Conservation (phyloP, 1,140 invertebrate genomes). For the Pristionchus pacificus region DNA sequence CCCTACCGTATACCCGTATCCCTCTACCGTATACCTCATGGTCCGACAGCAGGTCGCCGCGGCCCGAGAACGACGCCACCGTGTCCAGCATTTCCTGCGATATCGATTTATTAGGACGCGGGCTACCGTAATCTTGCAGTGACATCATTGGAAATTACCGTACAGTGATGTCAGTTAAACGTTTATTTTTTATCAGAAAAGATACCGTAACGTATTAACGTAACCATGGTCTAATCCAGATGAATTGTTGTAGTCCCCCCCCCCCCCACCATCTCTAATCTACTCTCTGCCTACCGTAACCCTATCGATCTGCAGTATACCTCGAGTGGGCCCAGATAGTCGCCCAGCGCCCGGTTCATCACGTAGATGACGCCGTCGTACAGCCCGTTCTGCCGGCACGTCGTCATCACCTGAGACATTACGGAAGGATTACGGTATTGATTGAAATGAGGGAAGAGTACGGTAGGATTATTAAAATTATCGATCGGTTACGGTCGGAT, state of each 20-base stretch:
- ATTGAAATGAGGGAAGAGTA: slow-evolving; percentile 6
- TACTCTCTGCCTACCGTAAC: too few relatives aligned
- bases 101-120: slow-evolving; percentile 62
- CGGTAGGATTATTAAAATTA: too few relatives aligned
- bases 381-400: slow-evolving; percentile 74
- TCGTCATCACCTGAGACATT: slow-evolving; percentile 68
- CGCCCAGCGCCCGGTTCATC: slow-evolving; percentile 76
- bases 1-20: too few relatives aligned
- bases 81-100: slow-evolving; percentile 30
- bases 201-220: neutral
- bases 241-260: too few relatives aligned
- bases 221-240: too few relatives aligned
- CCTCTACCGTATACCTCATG: neutral
- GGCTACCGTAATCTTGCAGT: too few relatives aligned
- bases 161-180: too few relatives aligned
- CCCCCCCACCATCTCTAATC: too few relatives aligned
- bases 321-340: slow-evolving; percentile 78
- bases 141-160: neutral
- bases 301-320: too few relatives aligned
- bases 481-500: too few relatives aligned
- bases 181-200: neutral
- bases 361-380: slow-evolving; percentile 84
- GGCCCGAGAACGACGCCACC: slow-evolving; percentile 12
- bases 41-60: neutral
- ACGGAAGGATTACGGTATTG: neutral